Conservation (phyloP, 2,113 vertebrate species). For the Benthochromis sp. region DNA sequence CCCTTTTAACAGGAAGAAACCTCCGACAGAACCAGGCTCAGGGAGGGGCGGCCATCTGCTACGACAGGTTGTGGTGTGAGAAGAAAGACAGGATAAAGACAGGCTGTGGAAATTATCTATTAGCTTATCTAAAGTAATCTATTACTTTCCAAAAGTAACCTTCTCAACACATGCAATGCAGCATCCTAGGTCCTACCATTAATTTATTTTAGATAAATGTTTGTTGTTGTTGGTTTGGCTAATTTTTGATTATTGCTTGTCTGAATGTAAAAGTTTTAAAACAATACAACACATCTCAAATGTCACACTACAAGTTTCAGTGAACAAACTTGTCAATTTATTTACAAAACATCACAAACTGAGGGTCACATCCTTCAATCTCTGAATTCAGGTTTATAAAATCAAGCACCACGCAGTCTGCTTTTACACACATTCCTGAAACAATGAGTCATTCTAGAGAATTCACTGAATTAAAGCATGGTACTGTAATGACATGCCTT, state of each 20-base stretch:
- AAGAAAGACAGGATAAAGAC: not conserved
- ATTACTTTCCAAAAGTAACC: not conserved
- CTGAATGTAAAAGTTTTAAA: not conserved
- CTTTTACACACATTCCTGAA: not conserved
- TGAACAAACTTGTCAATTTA: not conserved
- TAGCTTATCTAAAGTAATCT: not conserved
- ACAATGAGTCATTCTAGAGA: not conserved
- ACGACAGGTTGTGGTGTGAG: not conserved
- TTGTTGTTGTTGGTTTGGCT: not conserved
- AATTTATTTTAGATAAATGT: not conserved
- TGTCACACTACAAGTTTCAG: not conserved
- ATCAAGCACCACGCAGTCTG: accelerated
- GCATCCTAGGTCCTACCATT: not conserved
- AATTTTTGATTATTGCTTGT: not conserved
- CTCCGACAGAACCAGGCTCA: not conserved
- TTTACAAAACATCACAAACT: not conserved
- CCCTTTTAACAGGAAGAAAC: not conserved
- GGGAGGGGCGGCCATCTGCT: accelerated
- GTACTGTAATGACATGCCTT: not conserved
- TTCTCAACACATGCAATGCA: not conserved
- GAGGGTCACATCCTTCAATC: not conserved
- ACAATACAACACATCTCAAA: not conserved
- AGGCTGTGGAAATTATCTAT: not conserved
- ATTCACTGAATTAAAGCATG: not conserved
- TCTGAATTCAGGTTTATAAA: not conserved